These are phyloP conservation scores for Panagrolaimus sp. DNA, from an alignment of 1,140 invertebrate genomes.

Conservation along the genomic window DNA sequence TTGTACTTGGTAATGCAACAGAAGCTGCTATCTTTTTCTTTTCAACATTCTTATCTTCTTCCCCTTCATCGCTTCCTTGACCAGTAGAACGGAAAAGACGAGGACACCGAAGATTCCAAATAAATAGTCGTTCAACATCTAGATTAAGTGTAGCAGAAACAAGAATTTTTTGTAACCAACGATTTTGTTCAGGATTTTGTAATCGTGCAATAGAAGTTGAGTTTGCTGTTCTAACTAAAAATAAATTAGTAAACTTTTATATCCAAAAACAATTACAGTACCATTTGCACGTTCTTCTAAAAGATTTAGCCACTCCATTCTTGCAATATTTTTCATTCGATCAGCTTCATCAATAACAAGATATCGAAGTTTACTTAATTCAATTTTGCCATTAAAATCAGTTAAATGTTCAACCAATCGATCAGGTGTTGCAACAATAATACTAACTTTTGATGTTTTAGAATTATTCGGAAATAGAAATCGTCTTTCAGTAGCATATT, in stretches of 20 bases:
- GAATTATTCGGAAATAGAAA: constrained; percentile 23
- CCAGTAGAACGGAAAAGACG: constrained; percentile 76
- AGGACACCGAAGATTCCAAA: constrained; percentile 79
- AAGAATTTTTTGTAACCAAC: constrained; percentile 75
- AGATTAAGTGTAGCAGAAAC: constrained; percentile 92
- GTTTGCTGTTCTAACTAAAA: not conserved
- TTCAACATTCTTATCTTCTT: constrained; percentile 2
- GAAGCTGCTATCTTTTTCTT: constrained; percentile 5
- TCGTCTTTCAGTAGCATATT: constrained; percentile 30
- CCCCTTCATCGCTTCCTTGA: constrained; percentile 31
- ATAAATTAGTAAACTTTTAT: not conserved
- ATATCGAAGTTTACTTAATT: constrained; percentile 34
- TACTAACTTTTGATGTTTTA: constrained; percentile 21
- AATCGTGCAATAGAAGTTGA: constrained; percentile 14
- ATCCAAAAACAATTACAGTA: constrained; percentile 25
- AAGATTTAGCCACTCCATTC: constrained; percentile 40
- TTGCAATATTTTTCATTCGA: constrained; percentile 30
- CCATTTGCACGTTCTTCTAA: constrained; percentile 40
- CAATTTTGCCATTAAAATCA: constrained; percentile 24
- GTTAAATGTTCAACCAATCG: constrained; percentile 41
- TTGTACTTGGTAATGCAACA: constrained; percentile 22
- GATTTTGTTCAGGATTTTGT: constrained; percentile 18
- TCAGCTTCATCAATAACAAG: constrained; percentile 45
- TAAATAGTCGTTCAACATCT: constrained; percentile 85
- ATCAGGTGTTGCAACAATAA: constrained; percentile 40